A percentile compares a stretch with the other conserved stretches of the same genome.
Evolutionary conservation across 2,888 invertebrate species (phyloP).

Genomic region (Abrostola triplasia): DNA sequence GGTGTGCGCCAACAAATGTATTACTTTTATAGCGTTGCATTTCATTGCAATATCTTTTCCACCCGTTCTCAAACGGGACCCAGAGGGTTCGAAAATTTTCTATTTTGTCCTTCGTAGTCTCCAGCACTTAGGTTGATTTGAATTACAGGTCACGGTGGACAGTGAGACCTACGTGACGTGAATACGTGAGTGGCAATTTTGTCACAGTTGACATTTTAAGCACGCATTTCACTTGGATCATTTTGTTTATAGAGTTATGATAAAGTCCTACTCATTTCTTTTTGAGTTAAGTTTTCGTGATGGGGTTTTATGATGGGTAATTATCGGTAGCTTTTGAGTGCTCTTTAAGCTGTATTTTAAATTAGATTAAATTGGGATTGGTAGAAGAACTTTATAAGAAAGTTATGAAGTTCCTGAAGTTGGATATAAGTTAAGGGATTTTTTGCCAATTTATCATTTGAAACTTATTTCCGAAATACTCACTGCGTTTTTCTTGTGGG

Average conservation of each 20-base stretch:
- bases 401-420: no score
- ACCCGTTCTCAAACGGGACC: constrained; percentile 40
- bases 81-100: constrained; percentile 55
- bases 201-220: constrained; percentile 48
- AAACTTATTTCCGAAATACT: no score
- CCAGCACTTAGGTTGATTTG: constrained; percentile 69
- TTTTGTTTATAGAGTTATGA: constrained; percentile 35
- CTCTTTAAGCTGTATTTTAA: not conserved
- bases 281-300: constrained; percentile 11
- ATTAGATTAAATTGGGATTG: not conserved
- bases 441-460: no score
- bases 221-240: constrained; percentile 24
- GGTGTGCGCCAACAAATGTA: constrained; percentile 31
- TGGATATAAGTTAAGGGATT: no score
- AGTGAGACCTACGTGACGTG: constrained; percentile 66
- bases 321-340: not conserved
- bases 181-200: constrained; percentile 55
- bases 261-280: constrained; percentile 14
- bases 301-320: not conserved
- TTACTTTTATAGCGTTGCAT: constrained; percentile 51
- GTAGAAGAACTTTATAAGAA: not conserved
- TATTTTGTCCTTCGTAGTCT: constrained; percentile 51
- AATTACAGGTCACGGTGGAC: constrained; percentile 64
- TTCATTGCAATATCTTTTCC: constrained; percentile 52
- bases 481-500: no score